Base-by-base conservation (phyloP, 2,888 invertebrate genomes). In the Lasioglossum morio region DNA sequence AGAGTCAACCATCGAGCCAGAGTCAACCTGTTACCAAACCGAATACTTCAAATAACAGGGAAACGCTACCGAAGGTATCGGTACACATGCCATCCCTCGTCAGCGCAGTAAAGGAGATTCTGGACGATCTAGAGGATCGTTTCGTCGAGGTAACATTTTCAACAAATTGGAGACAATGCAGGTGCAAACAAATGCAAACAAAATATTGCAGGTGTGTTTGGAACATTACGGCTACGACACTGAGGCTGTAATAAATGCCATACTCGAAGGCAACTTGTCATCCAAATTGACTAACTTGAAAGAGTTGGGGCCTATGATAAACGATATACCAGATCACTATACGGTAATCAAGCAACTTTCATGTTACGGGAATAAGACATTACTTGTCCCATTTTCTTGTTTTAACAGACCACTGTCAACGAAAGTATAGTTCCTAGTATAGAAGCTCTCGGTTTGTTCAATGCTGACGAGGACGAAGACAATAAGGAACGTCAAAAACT, bases 91-190 rank as follows among this genome's bases (percentile, higher is more conserved):
- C 85, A 76, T 86, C 85, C 46, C 95, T 97, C 69, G 96, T 97
- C 40, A 96, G 96, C 40, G 96, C 96, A 95, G 97, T 98, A 0
- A 97, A 97, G 91, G 98, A 98, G 92, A 95, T 99, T 81, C 95
- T 99, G 72, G 98, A 98, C 3, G 97, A 98, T 95, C 96, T 98
- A 74, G 98, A 98, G 0, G 97, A 97, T 92, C 98, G 96, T 53
- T 97, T 97, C 91, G 96, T 97, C 77, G 95, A 96, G 95, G 96
- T 96, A 93, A 82, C 40, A 74, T 19, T 74, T n/a, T 43, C 2
- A 1, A 7, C 72, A 0, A 84, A 70, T 14, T 2, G 3, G n/a
- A 40, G n/a, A n/a, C 60, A 19, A 12, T 4, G 4, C 23, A 10
- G 1, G 4, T 43, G 16, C 48, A 46, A 16, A 23, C 43, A 12